Conservation (phyloP, 2,888 invertebrate species). For the Protophormia terraenovae region DNA sequence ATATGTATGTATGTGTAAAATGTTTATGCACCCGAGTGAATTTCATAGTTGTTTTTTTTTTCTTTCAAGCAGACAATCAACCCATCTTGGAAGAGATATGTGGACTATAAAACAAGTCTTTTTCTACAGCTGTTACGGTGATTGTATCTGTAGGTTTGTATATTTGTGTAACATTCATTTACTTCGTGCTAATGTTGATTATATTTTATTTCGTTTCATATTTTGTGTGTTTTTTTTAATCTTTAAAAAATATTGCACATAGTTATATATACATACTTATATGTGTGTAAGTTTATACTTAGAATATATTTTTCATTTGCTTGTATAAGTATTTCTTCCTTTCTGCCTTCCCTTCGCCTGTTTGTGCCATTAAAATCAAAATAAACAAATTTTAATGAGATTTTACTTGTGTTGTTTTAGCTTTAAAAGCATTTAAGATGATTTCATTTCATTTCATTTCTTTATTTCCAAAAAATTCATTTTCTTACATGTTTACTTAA, state of each 20-base stretch:
- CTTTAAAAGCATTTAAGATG: conserved; percentile 14
- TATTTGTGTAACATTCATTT: conserved; percentile 34
- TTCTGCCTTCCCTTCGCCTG: conserved; percentile 3
- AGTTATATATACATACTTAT: too few species aligned
- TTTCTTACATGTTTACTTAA: too few species aligned
- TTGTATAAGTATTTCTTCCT: neutral
- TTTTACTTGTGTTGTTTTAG: conserved; percentile 9
- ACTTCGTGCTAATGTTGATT: conserved; percentile 54
- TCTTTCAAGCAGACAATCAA: conserved; percentile 45
- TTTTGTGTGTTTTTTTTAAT: conserved; percentile 34
- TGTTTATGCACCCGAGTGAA: neutral
- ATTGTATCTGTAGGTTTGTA: neutral
- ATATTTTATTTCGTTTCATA: conserved; percentile 54
- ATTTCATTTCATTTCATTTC: too few species aligned
- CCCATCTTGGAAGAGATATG: conserved; percentile 48
- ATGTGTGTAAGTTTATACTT: too few species aligned
- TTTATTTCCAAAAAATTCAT: too few species aligned
- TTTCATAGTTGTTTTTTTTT: neutral
- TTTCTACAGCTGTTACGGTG: conserved; percentile 66
- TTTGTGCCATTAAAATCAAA: conserved; percentile 42
- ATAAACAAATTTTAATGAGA: conserved; percentile 55
- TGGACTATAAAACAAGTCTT: conserved; percentile 48
- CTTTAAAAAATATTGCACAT: conserved; percentile 52
- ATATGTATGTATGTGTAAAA: neutral
- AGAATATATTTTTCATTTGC: neutral